Percentiles rank a stretch among this genome's conserved stretches.
These are phyloP conservation scores for Rhincodon typus DNA, from an alignment of 2,797 vertebrate species.

Conservation along the genomic window DNA sequence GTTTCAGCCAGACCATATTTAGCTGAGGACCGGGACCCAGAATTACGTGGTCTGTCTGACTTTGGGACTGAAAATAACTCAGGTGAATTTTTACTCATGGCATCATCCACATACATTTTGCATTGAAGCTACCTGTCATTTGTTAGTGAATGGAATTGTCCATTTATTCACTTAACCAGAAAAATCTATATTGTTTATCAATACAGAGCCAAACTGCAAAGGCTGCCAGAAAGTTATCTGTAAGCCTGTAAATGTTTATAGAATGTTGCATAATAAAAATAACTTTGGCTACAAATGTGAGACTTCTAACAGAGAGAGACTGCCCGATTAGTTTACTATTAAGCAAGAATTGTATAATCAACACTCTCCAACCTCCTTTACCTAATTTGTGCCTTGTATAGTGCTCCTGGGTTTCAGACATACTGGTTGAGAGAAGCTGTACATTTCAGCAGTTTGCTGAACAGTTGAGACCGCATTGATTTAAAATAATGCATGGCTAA, in stretches of 20 bases:
- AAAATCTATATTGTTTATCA: background rate
- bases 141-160: background rate
- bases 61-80: background rate
- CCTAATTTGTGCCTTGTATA: background rate
- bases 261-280: constrained; percentile 20
- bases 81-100: background rate
- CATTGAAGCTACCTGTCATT: background rate
- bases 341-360: background rate
- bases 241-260: background rate
- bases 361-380: background rate
- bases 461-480: background rate
- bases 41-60: background rate
- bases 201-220: background rate
- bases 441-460: background rate
- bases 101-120: background rate
- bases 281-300: constrained; percentile 6
- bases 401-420: background rate
- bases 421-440: background rate
- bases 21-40: background rate
- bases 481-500: background rate
- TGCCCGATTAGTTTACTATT: background rate
- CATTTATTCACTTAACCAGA: background rate
- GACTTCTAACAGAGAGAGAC: background rate
- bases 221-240: constrained; percentile 5
- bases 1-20: background rate